phyloP scores from a whole-genome alignment of 2,797 vertebrate genomes.

The Lophius americanus region DNA sequence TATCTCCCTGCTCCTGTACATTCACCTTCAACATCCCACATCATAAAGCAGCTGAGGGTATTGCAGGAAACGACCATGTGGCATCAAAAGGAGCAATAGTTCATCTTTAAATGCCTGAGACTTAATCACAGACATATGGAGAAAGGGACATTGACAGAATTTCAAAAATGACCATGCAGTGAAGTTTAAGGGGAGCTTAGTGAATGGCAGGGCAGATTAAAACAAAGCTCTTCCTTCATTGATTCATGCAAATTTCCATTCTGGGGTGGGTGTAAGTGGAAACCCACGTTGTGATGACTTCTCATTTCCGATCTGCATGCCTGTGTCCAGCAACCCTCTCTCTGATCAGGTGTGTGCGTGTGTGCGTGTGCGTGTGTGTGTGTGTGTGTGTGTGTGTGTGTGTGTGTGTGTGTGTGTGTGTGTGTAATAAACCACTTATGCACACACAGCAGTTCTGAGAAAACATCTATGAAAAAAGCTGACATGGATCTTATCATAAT shows the following conservation, averaged over 20 bases:
- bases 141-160: not conserved
- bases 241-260: conserved; percentile 56
- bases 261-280: conserved; percentile 34
- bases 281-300: conserved; percentile 68
- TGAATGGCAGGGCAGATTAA: conserved; percentile 17
- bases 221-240: conserved; percentile 38
- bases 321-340: conserved; percentile 44
- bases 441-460: conserved; percentile 52
- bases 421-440: conserved; percentile 5
- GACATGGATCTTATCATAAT: conserved; percentile 31
- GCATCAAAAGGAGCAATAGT: not conserved
- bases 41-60: conserved; percentile 40
- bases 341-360: conserved; percentile 51
- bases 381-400: conserved; percentile 5
- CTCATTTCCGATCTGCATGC: conserved; percentile 66
- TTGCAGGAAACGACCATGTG: conserved; percentile 4
- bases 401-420: not conserved
- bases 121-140: conserved; percentile 7
- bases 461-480: conserved; percentile 42
- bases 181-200: not conserved
- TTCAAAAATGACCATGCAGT: not conserved
- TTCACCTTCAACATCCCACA: conserved; percentile 53
- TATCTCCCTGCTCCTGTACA: conserved; percentile 54
- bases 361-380: conserved; percentile 21
- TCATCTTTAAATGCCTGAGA: not conserved